Conservation (phyloP, 2,113 vertebrate species). For the Melanocharis versteri region DNA sequence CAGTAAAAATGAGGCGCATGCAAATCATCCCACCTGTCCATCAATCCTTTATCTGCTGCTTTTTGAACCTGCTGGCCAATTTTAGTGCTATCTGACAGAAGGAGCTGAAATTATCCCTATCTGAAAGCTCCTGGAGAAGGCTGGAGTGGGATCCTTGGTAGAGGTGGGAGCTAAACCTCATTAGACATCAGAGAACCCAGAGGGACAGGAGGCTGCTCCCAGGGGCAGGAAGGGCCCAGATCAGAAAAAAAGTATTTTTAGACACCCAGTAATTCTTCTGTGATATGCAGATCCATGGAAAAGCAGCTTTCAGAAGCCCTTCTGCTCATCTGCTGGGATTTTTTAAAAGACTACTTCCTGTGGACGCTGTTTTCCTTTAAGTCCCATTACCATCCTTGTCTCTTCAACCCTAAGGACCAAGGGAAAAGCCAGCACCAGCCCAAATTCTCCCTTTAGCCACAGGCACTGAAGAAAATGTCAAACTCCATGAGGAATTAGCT, state of each 20-base stretch:
- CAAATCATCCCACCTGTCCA: conserved; percentile 2
- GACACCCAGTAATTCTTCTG: background rate
- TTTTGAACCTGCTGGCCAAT: background rate
- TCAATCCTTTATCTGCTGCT: background rate
- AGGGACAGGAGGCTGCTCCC: background rate
- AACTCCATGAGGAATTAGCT: background rate
- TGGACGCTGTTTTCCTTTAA: background rate
- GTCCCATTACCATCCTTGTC: background rate
- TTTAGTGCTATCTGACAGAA: background rate
- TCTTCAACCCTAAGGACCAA: background rate
- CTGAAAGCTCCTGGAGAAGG: background rate
- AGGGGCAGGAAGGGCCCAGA: background rate
- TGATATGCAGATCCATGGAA: conserved; percentile 2
- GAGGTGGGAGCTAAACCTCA: conserved; percentile 27
- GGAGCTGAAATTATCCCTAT: background rate
- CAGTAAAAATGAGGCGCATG: background rate
- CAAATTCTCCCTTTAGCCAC: background rate
- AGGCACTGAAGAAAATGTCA: background rate
- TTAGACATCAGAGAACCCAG: conserved; percentile 35
- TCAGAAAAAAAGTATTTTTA: background rate
- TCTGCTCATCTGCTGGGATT: background rate
- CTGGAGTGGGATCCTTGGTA: background rate
- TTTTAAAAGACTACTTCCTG: background rate
- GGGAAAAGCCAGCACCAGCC: background rate
- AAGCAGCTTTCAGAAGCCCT: background rate